phyloP scores from a whole-genome alignment of 2,113 vertebrate species.

The Malurus elegans region DNA sequence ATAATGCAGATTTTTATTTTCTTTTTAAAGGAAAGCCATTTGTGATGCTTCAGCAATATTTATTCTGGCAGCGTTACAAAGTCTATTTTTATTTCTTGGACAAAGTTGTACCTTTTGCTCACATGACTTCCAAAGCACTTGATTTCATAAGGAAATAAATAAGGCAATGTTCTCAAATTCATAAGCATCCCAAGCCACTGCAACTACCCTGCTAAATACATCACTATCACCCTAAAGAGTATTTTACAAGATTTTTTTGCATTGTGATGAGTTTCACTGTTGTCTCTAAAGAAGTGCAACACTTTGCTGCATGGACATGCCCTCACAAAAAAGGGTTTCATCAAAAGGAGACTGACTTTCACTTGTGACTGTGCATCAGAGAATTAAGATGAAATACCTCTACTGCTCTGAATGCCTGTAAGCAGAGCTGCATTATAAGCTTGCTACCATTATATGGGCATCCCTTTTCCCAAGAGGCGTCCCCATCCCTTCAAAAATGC shows the following conservation, averaged over 20 bases:
- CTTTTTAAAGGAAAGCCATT: background rate
- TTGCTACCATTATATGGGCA: background rate
- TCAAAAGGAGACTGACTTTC: background rate
- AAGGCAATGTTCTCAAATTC: background rate
- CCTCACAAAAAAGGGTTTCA: background rate
- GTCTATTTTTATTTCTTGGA: background rate
- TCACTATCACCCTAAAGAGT: background rate
- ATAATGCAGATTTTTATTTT: background rate
- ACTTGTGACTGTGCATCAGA: background rate
- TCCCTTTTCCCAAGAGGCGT: background rate
- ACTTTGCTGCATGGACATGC: background rate
- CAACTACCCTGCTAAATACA: background rate
- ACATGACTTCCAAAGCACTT: background rate
- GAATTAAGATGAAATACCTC: background rate
- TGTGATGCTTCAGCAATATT: background rate
- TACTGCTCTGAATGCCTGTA: background rate
- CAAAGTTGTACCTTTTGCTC: background rate
- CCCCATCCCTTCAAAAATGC: background rate
- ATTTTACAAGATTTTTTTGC: background rate
- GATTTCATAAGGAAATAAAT: background rate
- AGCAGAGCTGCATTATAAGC: background rate
- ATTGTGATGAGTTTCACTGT: background rate
- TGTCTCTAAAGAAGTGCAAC: background rate
- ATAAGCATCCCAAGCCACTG: background rate
- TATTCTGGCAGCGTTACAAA: background rate